Base-by-base conservation (phyloP, 2,888 invertebrate species). In the Biston betularia region DNA sequence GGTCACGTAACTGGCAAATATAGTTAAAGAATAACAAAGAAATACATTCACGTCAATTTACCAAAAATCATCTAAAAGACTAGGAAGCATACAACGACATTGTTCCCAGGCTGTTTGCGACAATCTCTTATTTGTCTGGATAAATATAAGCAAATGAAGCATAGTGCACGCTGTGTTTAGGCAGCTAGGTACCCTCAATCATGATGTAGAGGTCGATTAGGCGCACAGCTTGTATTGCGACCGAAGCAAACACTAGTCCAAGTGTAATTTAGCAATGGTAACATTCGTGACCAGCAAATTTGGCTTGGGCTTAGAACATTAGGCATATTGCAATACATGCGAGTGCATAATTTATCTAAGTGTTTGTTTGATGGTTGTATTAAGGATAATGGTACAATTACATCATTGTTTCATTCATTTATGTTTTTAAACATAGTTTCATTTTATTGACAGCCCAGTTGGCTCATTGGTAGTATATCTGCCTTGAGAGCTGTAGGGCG, bases 191-290 rank as follows among this genome's bases (percentile, higher is more conserved):
- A 33, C 34, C 35, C 53, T 48, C 40, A 48, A 55, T 56, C 63
- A 50, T 63, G 55, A 44, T 34, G 35, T 42, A 49, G 56, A 40
- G 57, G 45, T 52, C 63, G 52, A 63, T 57, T 63, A 63, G 52
- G 52, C 50, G 40, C 50, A 11, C 45, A 14, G 55, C 49, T 35
- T 46, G 57, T 58, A 45, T 63, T 50, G 49, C 34, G 42, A 33
- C 33, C 14, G n/a, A 12, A 57, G 52, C 53, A 63, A 63, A 58
- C 63, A 63, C 44, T 45, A 15, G 55, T 34, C 42, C 34, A 11
- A 33, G 57, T 53, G 57, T 44, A 57, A 58, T 53, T 63, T 57
- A 58, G 24, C 63, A 63, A 40, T 10, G 57, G n/a, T 44, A 44
- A 40, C 54, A 48, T 38, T 45, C 46, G 40, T 48, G 54, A 33